Evolutionary conservation across 1,140 invertebrate genomes (phyloP).

Genomic region (Antheraea mylitta): DNA sequence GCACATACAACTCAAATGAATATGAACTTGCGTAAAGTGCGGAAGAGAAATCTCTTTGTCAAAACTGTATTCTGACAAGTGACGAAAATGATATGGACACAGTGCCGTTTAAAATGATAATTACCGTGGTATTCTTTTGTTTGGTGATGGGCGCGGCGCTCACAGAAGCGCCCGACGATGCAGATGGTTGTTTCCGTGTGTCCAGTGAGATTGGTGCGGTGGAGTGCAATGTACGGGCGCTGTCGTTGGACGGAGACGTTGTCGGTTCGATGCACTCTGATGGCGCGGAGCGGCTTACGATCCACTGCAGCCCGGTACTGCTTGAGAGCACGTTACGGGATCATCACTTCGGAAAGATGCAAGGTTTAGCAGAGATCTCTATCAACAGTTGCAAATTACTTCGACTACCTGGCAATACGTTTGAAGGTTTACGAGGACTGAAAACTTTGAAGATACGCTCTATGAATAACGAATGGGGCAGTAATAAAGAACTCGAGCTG

Average conservation of each 20-base stretch:
- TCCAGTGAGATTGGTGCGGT: slow-evolving; percentile 78
- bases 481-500: slow-evolving; percentile 82
- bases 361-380: slow-evolving; percentile 83
- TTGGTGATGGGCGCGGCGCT: slow-evolving; percentile 73
- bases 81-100: slow-evolving; percentile 70
- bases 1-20: slow-evolving; percentile 46
- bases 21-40: slow-evolving; percentile 52
- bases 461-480: slow-evolving; percentile 84
- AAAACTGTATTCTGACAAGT: slow-evolving; percentile 60
- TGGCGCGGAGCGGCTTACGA: slow-evolving; percentile 78
- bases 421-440: slow-evolving; percentile 85
- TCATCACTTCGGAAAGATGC: slow-evolving; percentile 83
- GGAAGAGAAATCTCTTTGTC: slow-evolving; percentile 56
- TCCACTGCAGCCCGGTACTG: slow-evolving; percentile 84
- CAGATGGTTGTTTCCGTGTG: slow-evolving; percentile 80
- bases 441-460: slow-evolving; percentile 85
- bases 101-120: slow-evolving; percentile 71
- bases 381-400: slow-evolving; percentile 87
- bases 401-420: slow-evolving; percentile 83
- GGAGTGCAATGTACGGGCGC: slow-evolving; percentile 78
- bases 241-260: slow-evolving; percentile 71
- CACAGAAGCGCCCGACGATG: slow-evolving; percentile 65
- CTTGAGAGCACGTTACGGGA: slow-evolving; percentile 84
- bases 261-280: slow-evolving; percentile 82
- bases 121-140: slow-evolving; percentile 72